phyloP scores from a whole-genome alignment of 2,797 vertebrate species.

The Gallinago solitaria region DNA sequence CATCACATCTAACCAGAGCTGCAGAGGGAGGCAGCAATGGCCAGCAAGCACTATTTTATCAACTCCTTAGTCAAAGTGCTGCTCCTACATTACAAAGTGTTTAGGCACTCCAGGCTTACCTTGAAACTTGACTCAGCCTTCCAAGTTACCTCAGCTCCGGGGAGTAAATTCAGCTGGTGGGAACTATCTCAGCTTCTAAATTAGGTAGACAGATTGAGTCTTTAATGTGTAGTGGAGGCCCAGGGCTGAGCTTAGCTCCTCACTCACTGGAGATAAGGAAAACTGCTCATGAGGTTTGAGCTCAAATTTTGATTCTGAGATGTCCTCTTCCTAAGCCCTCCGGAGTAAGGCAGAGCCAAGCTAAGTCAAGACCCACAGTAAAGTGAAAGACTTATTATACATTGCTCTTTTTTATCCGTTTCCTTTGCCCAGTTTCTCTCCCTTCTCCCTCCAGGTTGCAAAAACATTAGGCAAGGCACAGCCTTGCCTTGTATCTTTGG shows the following conservation, averaged over 20 bases:
- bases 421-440: not conserved
- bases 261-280: not conserved
- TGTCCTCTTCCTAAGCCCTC: not conserved
- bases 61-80: not conserved
- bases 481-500: not conserved
- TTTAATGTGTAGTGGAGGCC: not conserved
- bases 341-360: not conserved
- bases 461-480: not conserved
- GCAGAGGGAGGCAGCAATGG: not conserved
- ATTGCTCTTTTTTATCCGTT: not conserved
- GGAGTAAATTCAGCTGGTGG: not conserved
- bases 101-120: constrained; percentile 16
- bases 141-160: not conserved
- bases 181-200: not conserved
- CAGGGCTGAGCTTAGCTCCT: not conserved
- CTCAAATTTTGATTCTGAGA: not conserved
- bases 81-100: not conserved
- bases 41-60: not conserved
- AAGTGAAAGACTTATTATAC: not conserved
- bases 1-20: not conserved
- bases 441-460: not conserved
- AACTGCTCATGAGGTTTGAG: not conserved
- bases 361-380: not conserved
- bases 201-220: not conserved
- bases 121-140: constrained; percentile 23